Conservation (phyloP, 2,797 vertebrate species). For the Micromesistius poutassou region DNA sequence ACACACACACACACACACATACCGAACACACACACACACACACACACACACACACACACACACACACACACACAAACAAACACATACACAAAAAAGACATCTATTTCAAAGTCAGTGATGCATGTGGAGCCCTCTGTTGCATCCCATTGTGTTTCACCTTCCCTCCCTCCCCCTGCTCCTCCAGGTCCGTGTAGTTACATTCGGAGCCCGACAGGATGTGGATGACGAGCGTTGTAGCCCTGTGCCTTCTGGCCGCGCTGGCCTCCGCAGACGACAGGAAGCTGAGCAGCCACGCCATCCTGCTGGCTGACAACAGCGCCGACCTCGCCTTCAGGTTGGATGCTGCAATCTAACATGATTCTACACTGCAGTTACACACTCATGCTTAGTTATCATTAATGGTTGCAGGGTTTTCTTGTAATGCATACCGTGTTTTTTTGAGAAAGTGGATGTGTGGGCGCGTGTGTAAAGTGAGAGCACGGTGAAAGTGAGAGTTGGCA, state of each 20-base stretch:
- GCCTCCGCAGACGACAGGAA: constrained; percentile 72
- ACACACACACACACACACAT: background rate
- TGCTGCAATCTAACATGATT: background rate
- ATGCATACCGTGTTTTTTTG: no score
- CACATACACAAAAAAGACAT: background rate
- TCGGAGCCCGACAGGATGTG: constrained; percentile 78
- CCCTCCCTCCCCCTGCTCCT: constrained; percentile 17
- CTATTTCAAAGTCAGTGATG: background rate
- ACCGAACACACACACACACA: background rate
- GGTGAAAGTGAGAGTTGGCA: no score
- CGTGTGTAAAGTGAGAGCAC: no score
- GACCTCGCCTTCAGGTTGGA: constrained; percentile 83
- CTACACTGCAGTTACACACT: background rate
- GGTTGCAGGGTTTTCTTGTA: no score
- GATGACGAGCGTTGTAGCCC: constrained; percentile 63
- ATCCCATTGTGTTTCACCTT: constrained; percentile 1
- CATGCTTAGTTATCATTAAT: background rate
- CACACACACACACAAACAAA: background rate
- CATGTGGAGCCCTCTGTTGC: background rate
- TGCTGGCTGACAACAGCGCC: constrained; percentile 84
- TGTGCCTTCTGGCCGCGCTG: constrained; percentile 70
- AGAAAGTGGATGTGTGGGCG: no score
- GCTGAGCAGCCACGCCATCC: constrained; percentile 82
- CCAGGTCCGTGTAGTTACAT: constrained; percentile 56
- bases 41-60: background rate